Conservation (phyloP, 2,113 vertebrate genomes). For the Silurus asotus region DNA sequence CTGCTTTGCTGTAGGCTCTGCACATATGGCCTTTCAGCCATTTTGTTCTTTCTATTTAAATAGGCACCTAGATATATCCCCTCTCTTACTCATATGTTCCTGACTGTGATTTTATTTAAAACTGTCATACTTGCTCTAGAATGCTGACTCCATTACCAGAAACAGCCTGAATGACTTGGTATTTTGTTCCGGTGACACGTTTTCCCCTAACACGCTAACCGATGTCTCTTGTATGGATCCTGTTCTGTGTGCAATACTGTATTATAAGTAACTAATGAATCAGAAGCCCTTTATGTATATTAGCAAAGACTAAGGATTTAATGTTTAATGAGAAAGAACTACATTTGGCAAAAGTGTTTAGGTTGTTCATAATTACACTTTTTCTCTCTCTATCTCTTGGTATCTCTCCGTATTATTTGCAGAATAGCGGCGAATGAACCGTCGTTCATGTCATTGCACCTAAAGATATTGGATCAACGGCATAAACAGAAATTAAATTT, state of each 20-base stretch:
- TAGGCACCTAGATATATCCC: conserved; percentile 18
- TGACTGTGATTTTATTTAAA: conserved; percentile 25
- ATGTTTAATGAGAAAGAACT: background rate
- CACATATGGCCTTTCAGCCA: conserved; percentile 33
- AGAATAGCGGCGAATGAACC: conserved; percentile 96
- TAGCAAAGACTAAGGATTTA: background rate
- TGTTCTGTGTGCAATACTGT: background rate
- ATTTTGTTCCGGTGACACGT: background rate
- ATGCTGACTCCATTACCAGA: background rate
- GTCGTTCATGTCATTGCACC: conserved; percentile 88
- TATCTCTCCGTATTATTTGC: conserved; percentile 57
- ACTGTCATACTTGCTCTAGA: background rate
- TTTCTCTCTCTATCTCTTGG: background rate
- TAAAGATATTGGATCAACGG: conserved; percentile 94
- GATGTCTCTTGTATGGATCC: background rate
- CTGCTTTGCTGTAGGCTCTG: conserved; percentile 42
- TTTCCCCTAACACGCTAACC: background rate
- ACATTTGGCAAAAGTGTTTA: background rate
- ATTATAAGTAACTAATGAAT: background rate
- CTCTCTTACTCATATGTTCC: background rate
- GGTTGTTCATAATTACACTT: background rate
- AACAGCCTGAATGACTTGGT: background rate
- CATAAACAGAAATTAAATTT: conserved; percentile 97
- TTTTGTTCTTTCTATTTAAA: conserved; percentile 36
- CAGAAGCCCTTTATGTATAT: background rate